phyloP scores from a whole-genome alignment of 2,888 invertebrate species.

The Liopterus haemorrhoidalis region DNA sequence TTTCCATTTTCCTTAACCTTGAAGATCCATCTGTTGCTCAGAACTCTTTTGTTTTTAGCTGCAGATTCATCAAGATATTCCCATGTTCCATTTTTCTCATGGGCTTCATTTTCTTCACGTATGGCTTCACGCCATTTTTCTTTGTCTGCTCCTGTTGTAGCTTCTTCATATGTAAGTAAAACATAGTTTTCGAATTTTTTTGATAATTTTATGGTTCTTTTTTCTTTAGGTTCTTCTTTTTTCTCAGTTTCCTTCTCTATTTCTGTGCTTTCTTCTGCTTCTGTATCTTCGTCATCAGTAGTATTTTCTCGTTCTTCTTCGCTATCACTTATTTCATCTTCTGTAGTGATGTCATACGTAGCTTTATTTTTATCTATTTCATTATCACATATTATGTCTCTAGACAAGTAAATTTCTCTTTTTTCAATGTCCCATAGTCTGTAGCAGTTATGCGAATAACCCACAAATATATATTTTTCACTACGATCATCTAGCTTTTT shows the following conservation, averaged over 20 bases:
- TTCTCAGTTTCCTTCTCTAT: not conserved
- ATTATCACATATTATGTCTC: not conserved
- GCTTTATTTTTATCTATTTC: too few relatives aligned
- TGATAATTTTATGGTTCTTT: slow-evolving; percentile 3
- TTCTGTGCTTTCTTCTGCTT: not conserved
- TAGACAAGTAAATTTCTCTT: slow-evolving; percentile 7
- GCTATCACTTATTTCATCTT: not conserved
- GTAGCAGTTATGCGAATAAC: slow-evolving; percentile 26
- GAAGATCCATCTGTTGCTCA: slow-evolving; percentile 30
- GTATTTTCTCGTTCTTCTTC: not conserved
- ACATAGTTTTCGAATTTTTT: not conserved
- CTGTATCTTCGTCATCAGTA: not conserved
- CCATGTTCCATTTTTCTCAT: slow-evolving; percentile 30
- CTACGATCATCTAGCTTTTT: slow-evolving; percentile 31
- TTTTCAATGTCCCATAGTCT: slow-evolving; percentile 4
- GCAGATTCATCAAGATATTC: slow-evolving; percentile 18
- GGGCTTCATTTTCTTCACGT: slow-evolving; percentile 29
- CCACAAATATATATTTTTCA: slow-evolving; percentile 26
- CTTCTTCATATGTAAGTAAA: slow-evolving; percentile 12
- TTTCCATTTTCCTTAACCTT: slow-evolving; percentile 29
- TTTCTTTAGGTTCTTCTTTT: not conserved
- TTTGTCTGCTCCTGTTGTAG: slow-evolving; percentile 3
- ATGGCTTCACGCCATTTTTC: slow-evolving; percentile 24
- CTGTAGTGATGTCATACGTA: too few relatives aligned
- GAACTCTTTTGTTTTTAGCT: slow-evolving; percentile 22